Base-by-base conservation (phyloP, 2,113 vertebrate genomes). In the Hepsetus odoe region DNA sequence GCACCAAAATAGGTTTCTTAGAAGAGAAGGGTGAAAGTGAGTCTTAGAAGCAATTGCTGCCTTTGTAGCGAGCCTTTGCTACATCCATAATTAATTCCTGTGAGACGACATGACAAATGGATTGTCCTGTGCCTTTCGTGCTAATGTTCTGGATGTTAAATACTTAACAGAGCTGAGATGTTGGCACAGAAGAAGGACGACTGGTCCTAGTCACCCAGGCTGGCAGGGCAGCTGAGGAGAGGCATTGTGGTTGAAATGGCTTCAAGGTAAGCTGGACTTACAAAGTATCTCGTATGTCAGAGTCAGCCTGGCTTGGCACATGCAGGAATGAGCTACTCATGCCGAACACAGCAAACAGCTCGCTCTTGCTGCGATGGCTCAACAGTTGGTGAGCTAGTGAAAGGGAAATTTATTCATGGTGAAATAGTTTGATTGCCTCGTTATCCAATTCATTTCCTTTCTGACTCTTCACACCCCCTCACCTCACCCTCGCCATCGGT, bases 41-140 rank as follows among this genome's bases (percentile, higher is more conserved):
- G 83, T 85, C 84, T 86, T 90, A 86, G 85, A 86, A 91, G 89
- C 88, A 74, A 90, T 92, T 84, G 91, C 72, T 89, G 85, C 86
- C 88, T 89, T 90, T 91, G 79, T 89, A 80, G 84, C 67, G 88
- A 87, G 76, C 90, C 87, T 87, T 85, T 83, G 83, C 51, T 77
- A 82, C 85, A 90, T 94, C 87, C 85, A 87, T 93, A 94, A 93
- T 88, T 89, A 88, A 83, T 87, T 87, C 83, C 84, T 83, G 77
- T 72, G 82, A 74, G 84, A 81, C 55, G 80, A 89, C 85, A 85
- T 90, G 87, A 89, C 84, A 77, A 89, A 89, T 90, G 80, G 82
- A 89, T 85, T 84, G 85, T 86, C 73, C 77, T 81, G 67, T 84
- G 83, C 85, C 82, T 89, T 88, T 88, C 88, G 79, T 86, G 83